Evolutionary conservation across 2,888 invertebrate species (phyloP), one percentile per base, ranked within the genome.

Genomic region (Oxycera nigricornis): DNA sequence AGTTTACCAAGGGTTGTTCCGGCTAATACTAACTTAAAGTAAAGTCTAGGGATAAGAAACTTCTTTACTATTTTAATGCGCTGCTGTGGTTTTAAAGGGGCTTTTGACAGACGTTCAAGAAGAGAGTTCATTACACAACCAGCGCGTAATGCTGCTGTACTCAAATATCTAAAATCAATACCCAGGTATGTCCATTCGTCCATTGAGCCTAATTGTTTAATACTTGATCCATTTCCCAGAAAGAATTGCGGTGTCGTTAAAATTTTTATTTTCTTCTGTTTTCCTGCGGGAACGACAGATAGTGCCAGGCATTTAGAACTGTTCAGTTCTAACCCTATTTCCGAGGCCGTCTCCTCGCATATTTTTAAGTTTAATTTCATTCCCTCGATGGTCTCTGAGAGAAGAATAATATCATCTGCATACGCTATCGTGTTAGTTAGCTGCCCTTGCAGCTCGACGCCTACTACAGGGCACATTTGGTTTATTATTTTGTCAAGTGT

Each of bases 81-180:
- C 30, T 61, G 61, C 30, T 61, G 61, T 9, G 61, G 61, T n/a
- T 61, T 61, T 17, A 61, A n/a, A 0, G 30, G 61, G 9, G 61
- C 61, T 24, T 31, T 61, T 31, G 9, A 4, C 2, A 61, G 20
- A 4, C 24, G 9, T 30, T 2, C 20, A 0, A 61, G 7, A n/a
- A n/a, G n/a, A n/a, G n/a, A n/a, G n/a, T 4, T 20, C n/a, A 6
- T 7, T 17, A 4, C 14, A 4, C 2, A 55, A 17, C 4, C 3
- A 7, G 20, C 24, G n/a, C n/a, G 9, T 20, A 4, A 20, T 22
- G 24, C 14, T n/a, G 2, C 11, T 17, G 2, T n/a, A 11, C 61
- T n/a, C 7, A 20, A 2, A 2, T 28, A n/a, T 28, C 30, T 61
- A 22, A 61, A 61, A 61, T 28, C 31, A n/a, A 28, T 0, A 30